Base-by-base conservation (phyloP, 1,140 invertebrate genomes). In the Paramacrobiotus metropolitanus region DNA sequence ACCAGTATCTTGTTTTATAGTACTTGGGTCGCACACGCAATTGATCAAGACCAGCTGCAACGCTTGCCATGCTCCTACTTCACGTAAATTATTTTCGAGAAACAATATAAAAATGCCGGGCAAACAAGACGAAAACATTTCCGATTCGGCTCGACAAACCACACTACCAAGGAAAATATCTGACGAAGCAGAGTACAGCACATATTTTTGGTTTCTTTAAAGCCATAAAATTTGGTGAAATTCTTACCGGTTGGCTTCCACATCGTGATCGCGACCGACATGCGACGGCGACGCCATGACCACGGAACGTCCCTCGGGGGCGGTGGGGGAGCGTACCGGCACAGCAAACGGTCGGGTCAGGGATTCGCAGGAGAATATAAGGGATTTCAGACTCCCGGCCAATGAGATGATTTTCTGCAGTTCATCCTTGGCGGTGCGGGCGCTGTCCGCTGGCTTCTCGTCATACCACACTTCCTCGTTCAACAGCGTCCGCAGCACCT, bases 401-500 rank as follows among this genome's bases (percentile, higher is more conserved):
- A 55, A 55, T 9, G 48, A 15, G 24, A 55, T 55, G 15, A 55
- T 55, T 24, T 55, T 55, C 24, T 55, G 48, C 24, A 55, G 48
- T 62, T 59, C 61, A 20, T 30, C 29, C 21, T 30, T 40, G 29
- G 31, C 59, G 9, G 31, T 20, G 59, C 21, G 9, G 21, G 30
- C n/a, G 15, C 9, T 62, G n/a, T 62, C 31, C 9, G 63, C 31
- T 9, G 29, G 20, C 55, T 29, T 45, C 29, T 63, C 34, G 29
- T 60, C 30, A 24, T 62, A 61, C 40, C 44, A 64, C 4, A 65
- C 29, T 31, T 30, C 30, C 29, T 61, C 30, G 60, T 64, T 15
- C 18, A 28, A 20, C n/a, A 31, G 29, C 29, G 21, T 61, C 31
- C 65, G 28, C 29, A 21, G 48, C 15, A 68, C 72, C 65, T 67